Evolutionary conservation across 2,888 invertebrate genomes (phyloP).

Genomic region (Drosophila helvetica): DNA sequence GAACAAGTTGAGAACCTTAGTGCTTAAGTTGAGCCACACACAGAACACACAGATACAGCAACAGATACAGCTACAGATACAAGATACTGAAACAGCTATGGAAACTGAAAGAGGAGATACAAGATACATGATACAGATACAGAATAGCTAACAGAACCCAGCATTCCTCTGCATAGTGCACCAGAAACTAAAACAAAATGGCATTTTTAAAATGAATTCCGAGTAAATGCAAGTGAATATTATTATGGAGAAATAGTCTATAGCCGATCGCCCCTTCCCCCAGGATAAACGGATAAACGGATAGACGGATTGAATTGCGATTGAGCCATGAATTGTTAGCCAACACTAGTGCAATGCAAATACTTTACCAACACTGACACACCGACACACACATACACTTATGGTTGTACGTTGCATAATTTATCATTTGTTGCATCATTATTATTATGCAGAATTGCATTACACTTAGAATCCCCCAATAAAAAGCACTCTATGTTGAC

Average conservation of each 20-base stretch:
- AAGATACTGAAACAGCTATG: slow-evolving; percentile 28
- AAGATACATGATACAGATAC: background rate
- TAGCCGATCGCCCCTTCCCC: slow-evolving; percentile 19
- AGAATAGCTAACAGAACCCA: slow-evolving; percentile 20
- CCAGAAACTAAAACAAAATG: slow-evolving; percentile 24
- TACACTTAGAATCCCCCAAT: slow-evolving; percentile 16
- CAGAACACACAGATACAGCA: slow-evolving; percentile 29
- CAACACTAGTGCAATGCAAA: slow-evolving; percentile 16
- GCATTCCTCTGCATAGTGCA: slow-evolving; percentile 36
- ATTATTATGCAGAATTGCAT: slow-evolving; percentile 26
- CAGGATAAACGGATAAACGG: background rate
- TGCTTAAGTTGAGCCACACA: slow-evolving; percentile 54
- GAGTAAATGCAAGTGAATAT: slow-evolving; percentile 58
- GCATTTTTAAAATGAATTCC: slow-evolving; percentile 42
- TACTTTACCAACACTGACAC: slow-evolving; percentile 27
- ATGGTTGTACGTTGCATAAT: slow-evolving; percentile 74
- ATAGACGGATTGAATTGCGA: slow-evolving; percentile 23
- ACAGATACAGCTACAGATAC: slow-evolving; percentile 16
- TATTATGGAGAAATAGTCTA: slow-evolving; percentile 56
- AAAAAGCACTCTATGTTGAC: slow-evolving; percentile 35
- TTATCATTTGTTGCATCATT: slow-evolving; percentile 46
- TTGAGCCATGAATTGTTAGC: slow-evolving; percentile 43
- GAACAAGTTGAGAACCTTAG: slow-evolving; percentile 63
- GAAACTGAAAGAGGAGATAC: background rate
- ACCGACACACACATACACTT: slow-evolving; percentile 52